phyloP scores from a whole-genome alignment of 2,797 vertebrate genomes.

The Sebastes matsubarae region DNA sequence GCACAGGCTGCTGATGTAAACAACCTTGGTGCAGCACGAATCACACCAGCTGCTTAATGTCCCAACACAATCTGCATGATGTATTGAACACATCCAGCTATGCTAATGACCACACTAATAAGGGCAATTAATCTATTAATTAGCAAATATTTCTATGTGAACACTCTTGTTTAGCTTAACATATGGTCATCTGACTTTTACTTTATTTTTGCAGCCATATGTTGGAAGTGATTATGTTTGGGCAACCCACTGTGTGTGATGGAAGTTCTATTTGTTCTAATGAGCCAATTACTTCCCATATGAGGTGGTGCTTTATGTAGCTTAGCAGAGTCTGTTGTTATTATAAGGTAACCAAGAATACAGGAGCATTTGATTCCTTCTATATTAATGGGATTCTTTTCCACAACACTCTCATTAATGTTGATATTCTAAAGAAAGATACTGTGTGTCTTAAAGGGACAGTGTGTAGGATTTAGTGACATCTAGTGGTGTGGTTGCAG shows the following conservation, averaged over 20 bases:
- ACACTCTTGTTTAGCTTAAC: background rate
- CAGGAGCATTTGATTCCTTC: background rate
- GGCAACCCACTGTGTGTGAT: background rate
- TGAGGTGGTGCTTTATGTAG: background rate
- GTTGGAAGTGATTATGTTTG: background rate
- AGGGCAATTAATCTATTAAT: background rate
- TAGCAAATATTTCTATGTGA: background rate
- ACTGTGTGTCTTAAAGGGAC: background rate
- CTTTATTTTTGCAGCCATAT: background rate
- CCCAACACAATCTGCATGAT: background rate
- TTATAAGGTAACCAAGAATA: background rate
- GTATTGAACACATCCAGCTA: background rate
- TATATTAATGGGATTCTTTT: background rate
- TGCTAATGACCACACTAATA: background rate
- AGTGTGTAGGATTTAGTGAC: too few relatives aligned
- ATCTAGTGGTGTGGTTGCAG: too few relatives aligned
- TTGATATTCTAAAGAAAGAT: background rate
- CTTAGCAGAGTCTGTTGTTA: background rate
- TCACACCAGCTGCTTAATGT: background rate
- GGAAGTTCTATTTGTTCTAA: background rate
- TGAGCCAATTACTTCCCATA: background rate
- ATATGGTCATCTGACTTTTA: background rate
- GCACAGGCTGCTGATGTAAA: conserved; percentile 1
- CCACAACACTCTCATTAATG: background rate
- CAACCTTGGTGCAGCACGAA: conserved; percentile 3